These are phyloP conservation scores for Scolopax rusticola DNA, from an alignment of 2,797 vertebrate genomes.

Conservation along the genomic window DNA sequence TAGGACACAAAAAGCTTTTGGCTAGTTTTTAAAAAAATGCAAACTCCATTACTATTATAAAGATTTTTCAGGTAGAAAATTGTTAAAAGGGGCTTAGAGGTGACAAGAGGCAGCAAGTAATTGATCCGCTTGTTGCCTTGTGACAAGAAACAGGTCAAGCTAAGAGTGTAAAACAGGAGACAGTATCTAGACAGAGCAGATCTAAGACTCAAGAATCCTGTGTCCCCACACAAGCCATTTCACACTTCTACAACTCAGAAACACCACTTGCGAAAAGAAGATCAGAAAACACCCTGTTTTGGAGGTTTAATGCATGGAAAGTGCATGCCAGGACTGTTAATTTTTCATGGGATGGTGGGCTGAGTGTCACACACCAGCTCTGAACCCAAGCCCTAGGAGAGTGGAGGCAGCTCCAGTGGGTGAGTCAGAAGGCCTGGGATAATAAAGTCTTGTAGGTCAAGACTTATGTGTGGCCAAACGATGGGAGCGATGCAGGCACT, in stretches of 20 bases:
- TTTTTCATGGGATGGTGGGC: not conserved
- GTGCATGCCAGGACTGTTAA: not conserved
- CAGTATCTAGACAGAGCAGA: not conserved
- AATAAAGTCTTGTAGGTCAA: not conserved
- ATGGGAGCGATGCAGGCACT: not conserved
- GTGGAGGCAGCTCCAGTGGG: not conserved
- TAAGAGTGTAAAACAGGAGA: not conserved
- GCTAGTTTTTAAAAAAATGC: constrained; percentile 35
- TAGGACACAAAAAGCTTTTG: constrained; percentile 52
- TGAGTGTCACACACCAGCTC: not conserved
- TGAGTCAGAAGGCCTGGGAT: not conserved
- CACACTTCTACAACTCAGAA: not conserved
- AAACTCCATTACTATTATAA: constrained; percentile 40
- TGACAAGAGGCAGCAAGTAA: not conserved
- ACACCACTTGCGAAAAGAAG: not conserved
- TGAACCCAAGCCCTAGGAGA: not conserved
- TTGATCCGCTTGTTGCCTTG: not conserved
- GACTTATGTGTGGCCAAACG: fast-evolving
- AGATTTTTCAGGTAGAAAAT: constrained; percentile 26
- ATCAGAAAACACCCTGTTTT: fast-evolving
- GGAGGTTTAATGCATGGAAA: not conserved
- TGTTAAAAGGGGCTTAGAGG: not conserved
- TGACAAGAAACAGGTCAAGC: not conserved
- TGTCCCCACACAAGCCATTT: not conserved
- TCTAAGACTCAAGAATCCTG: not conserved